Conservation (phyloP, 37 sponge, comb jelly and placozoan species). For the Oopsacas minuta region DNA sequence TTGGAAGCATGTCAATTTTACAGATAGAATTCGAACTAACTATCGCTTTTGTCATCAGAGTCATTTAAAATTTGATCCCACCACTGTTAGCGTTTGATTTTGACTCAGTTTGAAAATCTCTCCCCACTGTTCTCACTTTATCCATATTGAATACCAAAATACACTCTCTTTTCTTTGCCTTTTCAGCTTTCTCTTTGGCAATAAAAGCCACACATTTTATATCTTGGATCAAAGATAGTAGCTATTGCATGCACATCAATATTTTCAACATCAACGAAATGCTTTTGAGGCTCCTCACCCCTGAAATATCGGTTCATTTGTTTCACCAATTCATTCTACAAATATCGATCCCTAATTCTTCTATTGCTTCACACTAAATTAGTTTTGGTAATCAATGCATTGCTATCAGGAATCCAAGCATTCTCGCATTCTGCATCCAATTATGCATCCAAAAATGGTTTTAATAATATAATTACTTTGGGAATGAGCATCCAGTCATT, state of each 20-base stretch:
- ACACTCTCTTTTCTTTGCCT: no score
- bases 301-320: not conserved
- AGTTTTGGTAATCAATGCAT: not conserved
- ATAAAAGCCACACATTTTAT: no score
- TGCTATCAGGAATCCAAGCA: not conserved
- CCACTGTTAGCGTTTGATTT: no score
- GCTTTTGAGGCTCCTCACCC: not conserved
- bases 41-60: not conserved
- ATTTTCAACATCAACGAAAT: not conserved
- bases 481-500: not conserved
- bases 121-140: no score
- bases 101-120: no score
- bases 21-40: no score
- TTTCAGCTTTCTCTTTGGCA: no score
- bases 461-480: not conserved
- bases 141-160: no score
- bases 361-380: not conserved
- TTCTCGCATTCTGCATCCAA: not conserved
- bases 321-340: not conserved
- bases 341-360: not conserved
- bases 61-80: no score
- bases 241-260: not conserved
- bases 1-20: no score
- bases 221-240: not conserved
- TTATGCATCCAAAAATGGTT: not conserved